Base-by-base conservation (phyloP, 1,140 invertebrate species). In the Radopholus similis region DNA sequence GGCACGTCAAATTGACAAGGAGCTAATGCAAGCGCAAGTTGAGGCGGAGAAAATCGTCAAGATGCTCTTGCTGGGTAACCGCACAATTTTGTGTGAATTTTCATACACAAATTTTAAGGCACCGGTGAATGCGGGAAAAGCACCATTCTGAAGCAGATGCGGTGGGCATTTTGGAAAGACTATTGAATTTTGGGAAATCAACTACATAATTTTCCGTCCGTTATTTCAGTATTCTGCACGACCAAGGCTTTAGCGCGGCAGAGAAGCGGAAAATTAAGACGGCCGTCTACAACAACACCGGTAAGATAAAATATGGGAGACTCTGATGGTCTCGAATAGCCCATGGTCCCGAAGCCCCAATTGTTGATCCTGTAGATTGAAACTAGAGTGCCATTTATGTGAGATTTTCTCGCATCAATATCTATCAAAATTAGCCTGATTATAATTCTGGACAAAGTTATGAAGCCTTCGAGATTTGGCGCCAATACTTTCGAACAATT, bases 101-200 rank as follows among this genome's bases (percentile, higher is more conserved):
- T 74, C 11, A 28, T n/a, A n/a, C n/a, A 11, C 4, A 11, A 1
- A 73, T 30, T 70, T 78, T 68, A 40, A 77, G 76, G 76, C 35
- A 76, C 78, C 26, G 77, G 77, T 53, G 77, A 80, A 74, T 77
- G 76, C 44, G 77, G 77, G 42, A 80, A 79, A 55, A 74, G 70
- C n/a, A 80, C 77, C 23, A 69, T 79, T n/a, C 49, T 79, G 13
- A 81, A 82, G 51, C 78, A 81, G 38, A 82, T 82, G 77, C 73
- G 76, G 77, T 78, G 11, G 38, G 1, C 18, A 13, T 13, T 13
- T 13, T 42, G n/a, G 11, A 42, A 42, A 13, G 11, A 1, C 11
- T 2, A 18, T 8, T 2, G 6, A 8, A 18, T 47, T 47, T 11
- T 1, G 26, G 18, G 18, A 11, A 47, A 47, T 18, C 18, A 18